Evolutionary conservation across 2,888 invertebrate species (phyloP).

Genomic region (Strigamia crassipes): DNA sequence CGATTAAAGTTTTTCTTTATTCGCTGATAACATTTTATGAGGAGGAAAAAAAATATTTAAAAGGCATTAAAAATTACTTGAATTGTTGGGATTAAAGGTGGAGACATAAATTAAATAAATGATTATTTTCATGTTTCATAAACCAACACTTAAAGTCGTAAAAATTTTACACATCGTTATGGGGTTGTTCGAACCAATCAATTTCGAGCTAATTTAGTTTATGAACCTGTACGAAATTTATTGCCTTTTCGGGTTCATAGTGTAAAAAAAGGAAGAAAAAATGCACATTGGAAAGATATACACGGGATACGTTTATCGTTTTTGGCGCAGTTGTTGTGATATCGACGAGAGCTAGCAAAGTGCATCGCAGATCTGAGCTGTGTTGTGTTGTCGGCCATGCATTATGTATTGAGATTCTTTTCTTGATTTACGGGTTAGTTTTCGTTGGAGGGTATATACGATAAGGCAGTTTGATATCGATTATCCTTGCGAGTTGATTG

Average conservation of each 20-base stretch:
- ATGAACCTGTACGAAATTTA: constrained; percentile 31
- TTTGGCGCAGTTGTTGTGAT: constrained; percentile 30
- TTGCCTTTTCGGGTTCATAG: constrained; percentile 4
- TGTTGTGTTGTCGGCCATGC: constrained; percentile 31
- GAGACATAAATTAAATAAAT: constrained; percentile 34
- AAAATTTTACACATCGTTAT: constrained; percentile 5
- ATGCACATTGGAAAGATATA: background rate
- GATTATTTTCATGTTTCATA: constrained; percentile 40
- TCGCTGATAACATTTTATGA: background rate
- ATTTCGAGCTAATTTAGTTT: constrained; percentile 32
- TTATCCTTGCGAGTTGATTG: constrained; percentile 28
- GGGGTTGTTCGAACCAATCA: constrained; percentile 27
- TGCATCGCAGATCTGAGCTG: background rate
- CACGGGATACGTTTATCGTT: constrained; percentile 1
- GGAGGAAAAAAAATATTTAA: background rate
- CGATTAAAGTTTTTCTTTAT: background rate
- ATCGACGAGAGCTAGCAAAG: constrained; percentile 22
- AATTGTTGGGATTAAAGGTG: constrained; percentile 17
- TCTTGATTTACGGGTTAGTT: constrained; percentile 35
- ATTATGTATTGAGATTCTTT: constrained; percentile 38
- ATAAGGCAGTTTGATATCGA: constrained; percentile 35
- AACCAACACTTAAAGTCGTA: constrained; percentile 35
- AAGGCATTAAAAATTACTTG: constrained; percentile 11
- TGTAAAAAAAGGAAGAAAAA: background rate
- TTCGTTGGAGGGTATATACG: constrained; percentile 4